Evolutionary conservation across 2,888 invertebrate species (phyloP).

Genomic region (Agrotis segetum): DNA sequence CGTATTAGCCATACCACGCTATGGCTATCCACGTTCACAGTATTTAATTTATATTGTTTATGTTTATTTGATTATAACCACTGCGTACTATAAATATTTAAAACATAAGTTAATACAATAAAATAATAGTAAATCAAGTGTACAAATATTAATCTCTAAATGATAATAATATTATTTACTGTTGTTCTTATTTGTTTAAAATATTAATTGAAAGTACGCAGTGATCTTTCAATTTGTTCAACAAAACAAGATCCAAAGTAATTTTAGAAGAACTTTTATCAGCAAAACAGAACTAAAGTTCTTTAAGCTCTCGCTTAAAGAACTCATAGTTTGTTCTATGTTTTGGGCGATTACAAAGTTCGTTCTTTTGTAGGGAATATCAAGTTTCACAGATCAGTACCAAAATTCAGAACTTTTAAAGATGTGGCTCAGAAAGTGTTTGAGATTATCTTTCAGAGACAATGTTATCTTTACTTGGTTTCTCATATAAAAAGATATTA

Average conservation of each 20-base stretch:
- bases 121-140: neutral
- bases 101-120: too few relatives aligned
- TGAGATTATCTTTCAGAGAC: neutral
- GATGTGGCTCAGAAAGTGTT: constrained; percentile 1
- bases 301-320: constrained; percentile 32
- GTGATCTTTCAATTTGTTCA: neutral
- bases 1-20: too few relatives aligned
- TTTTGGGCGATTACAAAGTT: constrained; percentile 41
- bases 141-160: neutral
- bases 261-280: constrained; percentile 20
- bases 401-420: constrained; percentile 15
- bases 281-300: constrained; percentile 28
- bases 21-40: too few relatives aligned
- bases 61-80: neutral
- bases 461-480: neutral
- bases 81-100: neutral
- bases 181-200: neutral
- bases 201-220: neutral
- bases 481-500: neutral
- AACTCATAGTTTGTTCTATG: constrained; percentile 31
- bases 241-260: constrained; percentile 13
- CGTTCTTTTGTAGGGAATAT: constrained; percentile 34
- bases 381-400: constrained; percentile 32
- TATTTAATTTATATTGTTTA: neutral
- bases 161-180: neutral